Evolutionary conservation across 2,797 vertebrate genomes (phyloP).

Genomic region (Manis crassicaudata): DNA sequence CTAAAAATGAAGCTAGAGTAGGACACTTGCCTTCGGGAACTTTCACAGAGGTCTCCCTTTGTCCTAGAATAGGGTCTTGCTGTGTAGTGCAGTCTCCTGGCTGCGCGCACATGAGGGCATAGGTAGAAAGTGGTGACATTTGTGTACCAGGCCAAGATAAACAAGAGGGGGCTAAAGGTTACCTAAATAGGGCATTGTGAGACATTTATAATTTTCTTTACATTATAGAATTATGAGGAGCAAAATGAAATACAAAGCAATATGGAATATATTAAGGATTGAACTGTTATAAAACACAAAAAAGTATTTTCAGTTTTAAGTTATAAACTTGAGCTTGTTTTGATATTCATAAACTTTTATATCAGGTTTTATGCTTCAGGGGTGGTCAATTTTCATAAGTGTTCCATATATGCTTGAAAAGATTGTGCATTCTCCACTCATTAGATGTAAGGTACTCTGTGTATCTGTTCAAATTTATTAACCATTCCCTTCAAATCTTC

Average conservation of each 20-base stretch:
- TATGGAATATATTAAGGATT: neutral
- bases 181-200: neutral
- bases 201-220: neutral
- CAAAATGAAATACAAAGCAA: constrained; percentile 12
- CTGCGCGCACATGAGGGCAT: neutral
- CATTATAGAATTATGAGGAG: neutral
- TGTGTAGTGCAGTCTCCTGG: neutral
- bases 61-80: neutral
- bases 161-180: neutral
- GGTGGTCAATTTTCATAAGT: constrained; percentile 36
- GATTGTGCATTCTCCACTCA: neutral
- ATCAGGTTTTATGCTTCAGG: neutral
- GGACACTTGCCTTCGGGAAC: neutral
- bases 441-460: neutral
- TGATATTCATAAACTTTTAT: neutral
- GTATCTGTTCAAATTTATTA: neutral
- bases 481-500: neutral
- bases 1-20: neutral
- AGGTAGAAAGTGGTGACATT: neutral
- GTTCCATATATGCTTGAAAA: neutral
- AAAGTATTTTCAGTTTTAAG: constrained; percentile 8
- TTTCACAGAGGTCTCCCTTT: neutral
- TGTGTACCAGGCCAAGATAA: neutral
- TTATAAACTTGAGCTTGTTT: constrained; percentile 32
- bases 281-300: neutral